Evolutionary conservation across 1,140 invertebrate genomes (phyloP).

Genomic region (Scaptomyza montana): DNA sequence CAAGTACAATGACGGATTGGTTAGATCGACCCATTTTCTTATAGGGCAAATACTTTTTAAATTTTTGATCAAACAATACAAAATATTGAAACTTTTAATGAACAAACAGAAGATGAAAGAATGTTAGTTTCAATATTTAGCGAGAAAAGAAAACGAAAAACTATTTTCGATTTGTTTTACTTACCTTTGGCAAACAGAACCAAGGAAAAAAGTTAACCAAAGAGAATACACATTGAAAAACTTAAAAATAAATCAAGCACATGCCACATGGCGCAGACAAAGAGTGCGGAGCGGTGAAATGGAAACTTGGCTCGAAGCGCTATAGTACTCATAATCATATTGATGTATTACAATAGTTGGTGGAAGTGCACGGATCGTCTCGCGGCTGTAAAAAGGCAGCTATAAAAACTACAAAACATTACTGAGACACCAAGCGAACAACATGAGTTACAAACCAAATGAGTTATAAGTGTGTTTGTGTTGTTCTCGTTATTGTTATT

Average conservation of each 20-base stretch:
- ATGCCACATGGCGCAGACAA: constrained; percentile 51
- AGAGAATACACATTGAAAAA: constrained; percentile 36
- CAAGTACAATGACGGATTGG: not conserved
- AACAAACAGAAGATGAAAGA: constrained; percentile 4
- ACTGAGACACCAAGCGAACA: constrained; percentile 31
- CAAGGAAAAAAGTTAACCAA: constrained; percentile 35
- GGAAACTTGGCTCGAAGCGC: constrained; percentile 31
- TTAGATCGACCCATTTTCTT: constrained; percentile 6
- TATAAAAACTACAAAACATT: constrained; percentile 69
- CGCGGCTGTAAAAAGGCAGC: constrained; percentile 54
- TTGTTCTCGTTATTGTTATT: constrained; percentile 16
- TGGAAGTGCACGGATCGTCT: constrained; percentile 56
- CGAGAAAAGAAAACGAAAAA: constrained; percentile 37
- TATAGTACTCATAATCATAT: constrained; percentile 68
- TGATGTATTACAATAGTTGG: constrained; percentile 75
- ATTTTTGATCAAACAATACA: not conserved
- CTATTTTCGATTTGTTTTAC: constrained; percentile 50
- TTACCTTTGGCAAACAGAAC: constrained; percentile 66
- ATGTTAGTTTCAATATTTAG: not conserved
- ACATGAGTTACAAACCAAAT: constrained; percentile 54
- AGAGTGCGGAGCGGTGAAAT: not conserved
- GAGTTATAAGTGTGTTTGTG: constrained; percentile 32
- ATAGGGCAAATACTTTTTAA: not conserved
- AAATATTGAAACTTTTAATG: constrained; percentile 9
- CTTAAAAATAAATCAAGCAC: constrained; percentile 74